Percentiles rank a stretch among this genome's conserved stretches.
phyloP scores from a whole-genome alignment of 2,113 vertebrate genomes.

The Myotis davidii region DNA sequence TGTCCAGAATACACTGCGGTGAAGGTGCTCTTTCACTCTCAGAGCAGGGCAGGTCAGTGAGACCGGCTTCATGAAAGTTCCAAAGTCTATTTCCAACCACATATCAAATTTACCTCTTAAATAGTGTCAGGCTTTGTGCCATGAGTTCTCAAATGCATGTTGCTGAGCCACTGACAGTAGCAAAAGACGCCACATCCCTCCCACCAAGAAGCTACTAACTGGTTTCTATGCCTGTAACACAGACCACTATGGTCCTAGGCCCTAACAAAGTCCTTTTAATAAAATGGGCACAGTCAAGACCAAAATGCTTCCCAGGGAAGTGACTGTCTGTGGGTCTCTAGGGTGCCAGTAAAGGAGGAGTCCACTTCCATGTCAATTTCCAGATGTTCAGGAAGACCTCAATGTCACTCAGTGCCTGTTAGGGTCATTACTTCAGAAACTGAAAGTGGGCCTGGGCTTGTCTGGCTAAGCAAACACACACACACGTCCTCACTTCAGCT shows the following conservation, averaged over 20 bases:
- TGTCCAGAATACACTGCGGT: not conserved
- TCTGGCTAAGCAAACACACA: conserved; percentile 70
- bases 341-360: not conserved
- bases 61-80: not conserved
- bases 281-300: not conserved
- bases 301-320: not conserved
- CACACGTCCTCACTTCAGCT: conserved; percentile 69
- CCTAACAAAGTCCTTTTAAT: not conserved
- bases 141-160: not conserved
- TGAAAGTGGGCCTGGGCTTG: conserved; percentile 17
- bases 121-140: not conserved
- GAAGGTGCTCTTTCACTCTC: not conserved
- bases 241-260: not conserved
- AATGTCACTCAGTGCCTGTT: not conserved
- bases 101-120: not conserved
- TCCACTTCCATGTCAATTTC: not conserved
- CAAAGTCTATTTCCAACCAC: not conserved
- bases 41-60: not conserved
- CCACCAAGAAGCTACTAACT: not conserved
- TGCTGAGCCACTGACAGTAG: not conserved
- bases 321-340: not conserved
- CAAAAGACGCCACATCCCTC: not conserved
- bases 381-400: not conserved
- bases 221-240: not conserved
- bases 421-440: conserved; percentile 66